A percentile compares a stretch with the other conserved stretches of the same genome.
Evolutionary conservation across 2,888 invertebrate genomes (phyloP).

Genomic region (Auanema freiburgensis): DNA sequence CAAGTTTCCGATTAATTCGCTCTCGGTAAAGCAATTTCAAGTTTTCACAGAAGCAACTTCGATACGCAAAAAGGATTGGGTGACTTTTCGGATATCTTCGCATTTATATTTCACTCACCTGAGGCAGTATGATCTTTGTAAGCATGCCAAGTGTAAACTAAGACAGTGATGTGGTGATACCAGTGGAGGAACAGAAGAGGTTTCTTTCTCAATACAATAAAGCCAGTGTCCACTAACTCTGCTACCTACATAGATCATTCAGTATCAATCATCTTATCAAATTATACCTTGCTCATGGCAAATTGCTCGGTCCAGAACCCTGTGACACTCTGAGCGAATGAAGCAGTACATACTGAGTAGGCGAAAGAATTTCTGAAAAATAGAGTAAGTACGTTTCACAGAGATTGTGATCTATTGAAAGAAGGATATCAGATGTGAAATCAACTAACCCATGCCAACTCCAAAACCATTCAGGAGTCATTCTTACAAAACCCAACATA

Average conservation of each 20-base stretch:
- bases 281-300: constrained; percentile 71
- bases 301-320: constrained; percentile 98
- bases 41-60: too few species aligned
- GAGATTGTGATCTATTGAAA: not conserved
- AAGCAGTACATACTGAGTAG: constrained; percentile 83
- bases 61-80: too few species aligned
- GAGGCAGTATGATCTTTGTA: constrained; percentile 64
- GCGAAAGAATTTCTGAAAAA: constrained; percentile 71
- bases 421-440: not conserved
- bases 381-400: constrained; percentile 7
- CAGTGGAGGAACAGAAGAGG: constrained; percentile 69
- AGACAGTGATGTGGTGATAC: constrained; percentile 69
- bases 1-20: not conserved
- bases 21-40: too few species aligned
- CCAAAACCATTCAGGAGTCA: constrained; percentile 81
- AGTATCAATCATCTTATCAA: constrained; percentile 1
- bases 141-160: constrained; percentile 68
- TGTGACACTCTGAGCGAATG: constrained; percentile 76
- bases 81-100: too few species aligned
- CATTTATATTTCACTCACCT: constrained; percentile 34
- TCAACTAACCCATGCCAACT: constrained; percentile 32
- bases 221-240: constrained; percentile 74
- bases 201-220: constrained; percentile 67
- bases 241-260: constrained; percentile 76
- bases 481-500: constrained; percentile 79